These are phyloP conservation scores for Papilio machaon DNA, from an alignment of 1,140 invertebrate species.

Conservation along the genomic window DNA sequence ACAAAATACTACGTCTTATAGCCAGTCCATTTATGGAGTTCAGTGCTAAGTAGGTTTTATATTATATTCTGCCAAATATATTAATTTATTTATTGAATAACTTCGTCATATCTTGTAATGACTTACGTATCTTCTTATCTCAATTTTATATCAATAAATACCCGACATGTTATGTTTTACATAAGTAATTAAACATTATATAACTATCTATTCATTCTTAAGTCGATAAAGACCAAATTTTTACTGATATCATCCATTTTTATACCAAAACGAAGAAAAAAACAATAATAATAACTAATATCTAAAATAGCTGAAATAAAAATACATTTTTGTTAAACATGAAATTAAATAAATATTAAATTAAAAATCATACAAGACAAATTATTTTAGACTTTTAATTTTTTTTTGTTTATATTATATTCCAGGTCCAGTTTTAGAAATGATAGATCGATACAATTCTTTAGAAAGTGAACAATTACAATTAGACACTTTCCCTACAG, in stretches of 20 bases:
- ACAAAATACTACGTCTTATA: too few relatives aligned
- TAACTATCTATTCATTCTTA: not conserved
- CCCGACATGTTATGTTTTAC: not conserved
- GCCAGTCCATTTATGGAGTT: too few relatives aligned
- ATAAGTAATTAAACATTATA: not conserved
- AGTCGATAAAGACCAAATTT: slow-evolving; percentile 2
- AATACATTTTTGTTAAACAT: too few relatives aligned
- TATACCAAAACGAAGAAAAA: not conserved
- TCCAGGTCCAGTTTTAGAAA: slow-evolving; percentile 84
- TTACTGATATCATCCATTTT: not conserved
- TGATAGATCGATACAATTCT: slow-evolving; percentile 84
- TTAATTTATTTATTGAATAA: not conserved
- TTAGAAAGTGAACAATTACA: slow-evolving; percentile 81
- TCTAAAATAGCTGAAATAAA: too few relatives aligned
- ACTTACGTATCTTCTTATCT: not conserved
- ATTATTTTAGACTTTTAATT: not conserved
- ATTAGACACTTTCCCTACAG: slow-evolving; percentile 85
- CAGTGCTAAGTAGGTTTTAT: too few relatives aligned
- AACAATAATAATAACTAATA: too few relatives aligned
- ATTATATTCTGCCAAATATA: too few relatives aligned
- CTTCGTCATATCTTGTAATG: not conserved
- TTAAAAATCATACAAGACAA: too few relatives aligned
- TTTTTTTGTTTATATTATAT: slow-evolving; percentile 35
- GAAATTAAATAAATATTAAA: too few relatives aligned
- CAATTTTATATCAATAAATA: not conserved